Percentiles rank a stretch among this genome's conserved stretches.
Conservation (phyloP, 2,797 vertebrate genomes). For the Arctocebus calabarensis region DNA sequence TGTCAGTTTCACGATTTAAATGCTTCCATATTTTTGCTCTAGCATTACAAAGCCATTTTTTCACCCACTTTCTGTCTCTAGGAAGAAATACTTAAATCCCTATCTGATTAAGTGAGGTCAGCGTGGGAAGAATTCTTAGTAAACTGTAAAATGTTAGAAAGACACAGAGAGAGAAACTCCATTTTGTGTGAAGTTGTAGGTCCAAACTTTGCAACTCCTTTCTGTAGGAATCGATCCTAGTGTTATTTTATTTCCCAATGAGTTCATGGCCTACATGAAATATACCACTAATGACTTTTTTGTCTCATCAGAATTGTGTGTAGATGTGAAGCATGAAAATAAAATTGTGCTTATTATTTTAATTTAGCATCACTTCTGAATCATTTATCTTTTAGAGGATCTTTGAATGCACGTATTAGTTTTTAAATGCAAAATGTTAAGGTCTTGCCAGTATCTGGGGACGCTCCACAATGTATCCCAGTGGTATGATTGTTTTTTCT, state of each 20-base stretch:
- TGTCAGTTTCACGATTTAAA: constrained; percentile 40
- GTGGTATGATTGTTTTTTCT: not conserved
- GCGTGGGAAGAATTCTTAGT: not conserved
- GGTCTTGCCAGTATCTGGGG: not conserved
- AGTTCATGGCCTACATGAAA: not conserved
- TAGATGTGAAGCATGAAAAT: not conserved
- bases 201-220: not conserved
- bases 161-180: not conserved
- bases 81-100: not conserved
- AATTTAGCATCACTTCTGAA: not conserved
- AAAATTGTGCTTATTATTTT: constrained; percentile 38
- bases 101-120: constrained; percentile 27
- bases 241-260: not conserved
- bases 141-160: not conserved
- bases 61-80: constrained; percentile 28
- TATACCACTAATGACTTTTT: not conserved
- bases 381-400: not conserved
- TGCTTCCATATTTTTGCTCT: not conserved
- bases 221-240: constrained; percentile 2
- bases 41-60: constrained; percentile 5
- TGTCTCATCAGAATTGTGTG: not conserved
- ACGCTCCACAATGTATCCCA: not conserved
- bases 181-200: not conserved
- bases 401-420: not conserved
- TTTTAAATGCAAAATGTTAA: constrained; percentile 48